phyloP scores from a whole-genome alignment of 2,113 vertebrate species.

The Dasyornis broadbenti region DNA sequence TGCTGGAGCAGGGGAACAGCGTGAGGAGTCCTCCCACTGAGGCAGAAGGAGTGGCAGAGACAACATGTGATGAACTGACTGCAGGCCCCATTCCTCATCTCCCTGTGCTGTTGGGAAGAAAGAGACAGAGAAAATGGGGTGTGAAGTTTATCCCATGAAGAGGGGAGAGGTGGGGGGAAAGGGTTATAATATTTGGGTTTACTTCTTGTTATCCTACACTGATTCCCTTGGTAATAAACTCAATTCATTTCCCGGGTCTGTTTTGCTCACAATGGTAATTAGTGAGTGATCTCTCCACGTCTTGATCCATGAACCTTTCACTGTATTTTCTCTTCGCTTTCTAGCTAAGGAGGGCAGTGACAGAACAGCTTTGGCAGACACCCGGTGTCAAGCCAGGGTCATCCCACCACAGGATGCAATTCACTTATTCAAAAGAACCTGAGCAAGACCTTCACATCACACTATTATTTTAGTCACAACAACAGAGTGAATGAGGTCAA shows the following conservation, averaged over 20 bases:
- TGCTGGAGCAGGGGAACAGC: neutral
- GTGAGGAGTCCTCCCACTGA: neutral
- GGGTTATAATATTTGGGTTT: neutral
- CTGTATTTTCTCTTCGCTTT: neutral
- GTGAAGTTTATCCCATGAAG: neutral
- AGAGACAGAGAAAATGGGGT: neutral
- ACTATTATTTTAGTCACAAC: neutral
- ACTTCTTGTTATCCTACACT: neutral
- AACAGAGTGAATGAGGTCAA: neutral
- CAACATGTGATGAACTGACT: neutral
- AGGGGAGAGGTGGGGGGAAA: neutral
- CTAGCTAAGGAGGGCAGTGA: neutral
- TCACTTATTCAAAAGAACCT: neutral
- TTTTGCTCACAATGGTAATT: neutral
- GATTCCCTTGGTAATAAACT: neutral
- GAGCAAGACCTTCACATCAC: fast-evolving
- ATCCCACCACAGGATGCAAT: neutral
- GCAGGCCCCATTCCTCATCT: neutral
- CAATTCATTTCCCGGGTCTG: neutral
- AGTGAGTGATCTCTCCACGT: neutral
- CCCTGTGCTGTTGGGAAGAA: neutral
- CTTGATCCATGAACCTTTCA: neutral
- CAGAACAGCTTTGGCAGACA: neutral
- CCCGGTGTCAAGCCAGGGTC: neutral
- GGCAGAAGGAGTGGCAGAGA: neutral